A percentile compares a stretch with the other conserved stretches of the same genome.
Evolutionary conservation across 2,888 invertebrate species (phyloP).

Genomic region (Tortricodes alternella): DNA sequence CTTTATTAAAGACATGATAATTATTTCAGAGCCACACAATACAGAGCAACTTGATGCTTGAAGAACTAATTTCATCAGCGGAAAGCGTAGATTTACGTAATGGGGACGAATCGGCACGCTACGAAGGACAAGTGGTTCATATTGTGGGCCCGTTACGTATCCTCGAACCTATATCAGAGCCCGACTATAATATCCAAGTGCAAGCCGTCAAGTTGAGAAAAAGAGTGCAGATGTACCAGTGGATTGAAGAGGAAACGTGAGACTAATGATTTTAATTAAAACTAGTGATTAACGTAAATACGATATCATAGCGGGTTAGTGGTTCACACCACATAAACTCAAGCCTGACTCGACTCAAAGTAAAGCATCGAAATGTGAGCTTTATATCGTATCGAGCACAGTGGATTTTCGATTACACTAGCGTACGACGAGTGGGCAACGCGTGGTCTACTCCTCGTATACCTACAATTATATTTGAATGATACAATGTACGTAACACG

Average conservation of each 20-base stretch:
- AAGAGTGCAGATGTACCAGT: constrained; percentile 96
- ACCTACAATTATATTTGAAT: too few species aligned
- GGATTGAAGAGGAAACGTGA: constrained; percentile 91
- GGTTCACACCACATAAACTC: too few species aligned
- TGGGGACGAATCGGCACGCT: constrained; percentile 84
- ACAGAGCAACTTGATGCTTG: constrained; percentile 88
- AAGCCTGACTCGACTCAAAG: too few species aligned
- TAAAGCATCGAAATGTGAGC: too few species aligned
- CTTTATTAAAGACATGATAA: neutral
- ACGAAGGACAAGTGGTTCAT: constrained; percentile 90
- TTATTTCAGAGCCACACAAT: constrained; percentile 88
- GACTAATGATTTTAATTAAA: constrained; percentile 31
- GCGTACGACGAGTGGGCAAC: too few species aligned
- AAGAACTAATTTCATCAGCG: constrained; percentile 86
- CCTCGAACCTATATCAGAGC: constrained; percentile 92
- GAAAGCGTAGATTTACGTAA: constrained; percentile 86
- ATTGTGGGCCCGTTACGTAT: constrained; percentile 88
- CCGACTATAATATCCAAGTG: constrained; percentile 92
- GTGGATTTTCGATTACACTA: too few species aligned
- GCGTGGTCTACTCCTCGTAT: too few species aligned
- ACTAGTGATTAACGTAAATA: too few species aligned
- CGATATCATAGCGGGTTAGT: too few species aligned
- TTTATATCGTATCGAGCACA: too few species aligned
- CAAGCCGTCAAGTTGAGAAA: constrained; percentile 92
- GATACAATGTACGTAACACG: too few species aligned